phyloP scores from a whole-genome alignment of 2,113 vertebrate species.

The Sarotherodon lohbergeri region DNA sequence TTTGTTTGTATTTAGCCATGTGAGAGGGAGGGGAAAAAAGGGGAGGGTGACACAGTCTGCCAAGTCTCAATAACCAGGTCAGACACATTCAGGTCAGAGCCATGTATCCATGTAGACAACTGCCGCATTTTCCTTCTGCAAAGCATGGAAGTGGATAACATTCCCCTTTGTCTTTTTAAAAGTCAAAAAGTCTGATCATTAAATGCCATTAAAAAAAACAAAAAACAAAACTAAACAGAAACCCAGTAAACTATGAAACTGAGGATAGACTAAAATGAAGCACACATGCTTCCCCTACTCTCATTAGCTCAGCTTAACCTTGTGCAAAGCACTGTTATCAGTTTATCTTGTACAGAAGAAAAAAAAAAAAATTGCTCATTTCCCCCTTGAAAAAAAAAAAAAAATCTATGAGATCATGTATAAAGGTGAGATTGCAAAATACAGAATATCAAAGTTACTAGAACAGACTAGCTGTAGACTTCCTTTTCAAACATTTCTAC shows the following conservation, averaged over 20 bases:
- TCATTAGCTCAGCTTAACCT: background rate
- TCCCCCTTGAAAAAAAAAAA: background rate
- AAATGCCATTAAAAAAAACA: background rate
- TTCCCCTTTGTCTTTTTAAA: background rate
- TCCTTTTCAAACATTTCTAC: background rate
- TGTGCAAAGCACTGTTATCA: background rate
- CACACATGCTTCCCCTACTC: background rate
- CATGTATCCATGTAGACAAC: slow-evolving; percentile 19
- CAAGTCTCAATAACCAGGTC: slow-evolving; percentile 53
- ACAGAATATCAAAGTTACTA: background rate
- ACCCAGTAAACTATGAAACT: background rate
- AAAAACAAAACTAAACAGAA: background rate
- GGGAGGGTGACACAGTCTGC: slow-evolving; percentile 11
- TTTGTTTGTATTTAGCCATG: background rate
- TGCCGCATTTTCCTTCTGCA: background rate
- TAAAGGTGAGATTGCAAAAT: background rate
- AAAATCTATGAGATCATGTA: background rate
- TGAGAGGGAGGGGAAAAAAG: background rate
- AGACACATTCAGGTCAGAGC: slow-evolving; percentile 64
- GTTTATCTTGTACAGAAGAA: background rate
- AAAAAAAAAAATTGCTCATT: background rate
- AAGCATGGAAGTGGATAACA: background rate
- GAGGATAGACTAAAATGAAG: background rate
- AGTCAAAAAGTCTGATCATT: background rate
- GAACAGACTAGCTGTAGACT: background rate